Evolutionary conservation across 2,113 vertebrate genomes (phyloP).

Genomic region (Pseudopipra pipra): DNA sequence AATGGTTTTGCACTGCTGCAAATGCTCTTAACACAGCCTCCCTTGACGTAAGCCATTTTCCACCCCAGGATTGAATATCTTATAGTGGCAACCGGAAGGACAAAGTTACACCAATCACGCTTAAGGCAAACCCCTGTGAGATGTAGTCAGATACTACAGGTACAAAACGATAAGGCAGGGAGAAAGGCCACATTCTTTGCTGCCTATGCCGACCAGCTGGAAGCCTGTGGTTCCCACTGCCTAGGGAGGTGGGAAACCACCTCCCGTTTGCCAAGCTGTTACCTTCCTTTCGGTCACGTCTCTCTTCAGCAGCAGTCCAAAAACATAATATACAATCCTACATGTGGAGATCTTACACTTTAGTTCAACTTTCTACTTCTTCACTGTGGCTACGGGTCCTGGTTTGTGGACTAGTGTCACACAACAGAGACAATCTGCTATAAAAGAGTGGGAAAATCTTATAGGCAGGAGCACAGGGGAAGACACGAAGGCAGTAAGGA

Average conservation of each 20-base stretch:
- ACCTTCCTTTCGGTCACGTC: not conserved
- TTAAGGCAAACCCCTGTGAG: not conserved
- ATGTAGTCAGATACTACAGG: not conserved
- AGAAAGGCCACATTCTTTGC: not conserved
- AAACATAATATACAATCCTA: not conserved
- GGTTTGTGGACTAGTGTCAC: not conserved
- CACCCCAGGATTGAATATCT: not conserved
- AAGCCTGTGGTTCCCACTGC: not conserved
- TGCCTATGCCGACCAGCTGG: not conserved
- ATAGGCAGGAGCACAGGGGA: not conserved
- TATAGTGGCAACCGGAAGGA: not conserved
- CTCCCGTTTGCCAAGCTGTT: not conserved
- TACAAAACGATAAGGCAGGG: not conserved
- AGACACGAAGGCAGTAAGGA: not conserved
- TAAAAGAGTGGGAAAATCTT: not conserved
- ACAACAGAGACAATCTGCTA: not conserved
- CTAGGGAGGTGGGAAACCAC: not conserved
- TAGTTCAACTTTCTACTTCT: not conserved
- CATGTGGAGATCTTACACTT: not conserved
- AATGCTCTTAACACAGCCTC: not conserved
- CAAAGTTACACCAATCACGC: accelerated
- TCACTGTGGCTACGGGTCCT: not conserved
- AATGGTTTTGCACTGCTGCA: not conserved
- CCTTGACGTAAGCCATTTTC: not conserved
- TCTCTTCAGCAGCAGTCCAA: not conserved